These are phyloP conservation scores for Choloepus hoffmanni DNA, from an alignment of 2,113 vertebrate species.

Conservation along the genomic window DNA sequence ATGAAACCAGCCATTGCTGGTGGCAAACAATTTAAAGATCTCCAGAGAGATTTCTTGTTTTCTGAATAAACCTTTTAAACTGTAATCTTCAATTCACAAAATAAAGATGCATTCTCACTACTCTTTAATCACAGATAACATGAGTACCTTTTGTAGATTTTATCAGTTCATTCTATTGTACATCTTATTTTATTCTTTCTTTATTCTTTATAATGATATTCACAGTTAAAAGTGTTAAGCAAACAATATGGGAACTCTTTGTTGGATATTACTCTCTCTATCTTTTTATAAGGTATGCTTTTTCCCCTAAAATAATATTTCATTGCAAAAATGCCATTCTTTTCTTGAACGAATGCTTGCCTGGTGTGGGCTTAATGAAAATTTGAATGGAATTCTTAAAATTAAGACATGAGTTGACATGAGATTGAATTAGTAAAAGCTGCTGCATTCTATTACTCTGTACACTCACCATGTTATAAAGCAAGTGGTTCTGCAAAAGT, in stretches of 20 bases:
- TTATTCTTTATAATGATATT: neutral
- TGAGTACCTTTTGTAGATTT: neutral
- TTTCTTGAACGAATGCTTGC: neutral
- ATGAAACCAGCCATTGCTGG: neutral
- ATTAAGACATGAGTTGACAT: neutral
- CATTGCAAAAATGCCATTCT: neutral
- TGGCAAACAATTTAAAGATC: constrained; percentile 10
- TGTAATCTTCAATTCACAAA: neutral
- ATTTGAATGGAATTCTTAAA: constrained; percentile 33
- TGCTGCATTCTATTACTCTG: neutral
- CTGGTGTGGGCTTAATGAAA: neutral
- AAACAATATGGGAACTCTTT: neutral
- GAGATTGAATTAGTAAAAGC: neutral
- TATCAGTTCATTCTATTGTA: neutral
- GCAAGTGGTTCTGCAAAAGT: neutral
- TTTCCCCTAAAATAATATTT: neutral
- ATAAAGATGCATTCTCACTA: neutral
- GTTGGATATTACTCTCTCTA: neutral
- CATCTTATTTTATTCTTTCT: neutral
- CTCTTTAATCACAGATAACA: neutral
- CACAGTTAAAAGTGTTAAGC: neutral
- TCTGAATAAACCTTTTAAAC: constrained; percentile 20
- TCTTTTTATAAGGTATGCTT: neutral
- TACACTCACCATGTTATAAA: neutral
- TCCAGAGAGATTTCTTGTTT: constrained; percentile 30